phyloP scores from a whole-genome alignment of 2,888 invertebrate species.

The Pardosa pseudoannulata region DNA sequence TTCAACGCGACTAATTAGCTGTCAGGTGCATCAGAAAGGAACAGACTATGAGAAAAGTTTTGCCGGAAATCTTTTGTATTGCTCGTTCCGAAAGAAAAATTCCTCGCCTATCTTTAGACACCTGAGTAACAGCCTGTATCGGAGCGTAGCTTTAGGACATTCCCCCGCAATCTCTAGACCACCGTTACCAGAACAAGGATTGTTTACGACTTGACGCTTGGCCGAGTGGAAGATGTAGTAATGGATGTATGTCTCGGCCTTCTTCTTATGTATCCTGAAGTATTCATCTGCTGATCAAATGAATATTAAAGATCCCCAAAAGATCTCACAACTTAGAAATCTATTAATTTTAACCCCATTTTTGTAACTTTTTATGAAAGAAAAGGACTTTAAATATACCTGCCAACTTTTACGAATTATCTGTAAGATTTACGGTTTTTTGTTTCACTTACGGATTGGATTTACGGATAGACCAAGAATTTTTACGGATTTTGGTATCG shows the following conservation, averaged over 20 bases:
- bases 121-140: conserved; percentile 26
- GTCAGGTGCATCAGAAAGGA: neutral
- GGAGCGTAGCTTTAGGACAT: conserved; percentile 43
- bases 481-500: too few relatives aligned
- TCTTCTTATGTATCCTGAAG: too few relatives aligned
- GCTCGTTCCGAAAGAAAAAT: neutral
- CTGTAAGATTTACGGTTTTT: too few relatives aligned
- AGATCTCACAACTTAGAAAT: too few relatives aligned
- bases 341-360: too few relatives aligned
- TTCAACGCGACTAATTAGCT: neutral
- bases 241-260: conserved; percentile 13
- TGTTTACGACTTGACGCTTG: conserved; percentile 34
- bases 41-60: neutral
- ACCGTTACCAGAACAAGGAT: conserved; percentile 43
- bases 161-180: conserved; percentile 40
- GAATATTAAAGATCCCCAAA: too few relatives aligned
- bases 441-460: too few relatives aligned
- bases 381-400: too few relatives aligned
- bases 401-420: too few relatives aligned
- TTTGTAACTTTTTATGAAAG: too few relatives aligned
- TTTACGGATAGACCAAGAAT: too few relatives aligned
- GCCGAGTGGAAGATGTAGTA: conserved; percentile 4
- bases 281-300: too few relatives aligned
- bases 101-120: conserved; percentile 44
- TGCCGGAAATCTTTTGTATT: conserved; percentile 16